Conservation (phyloP, 2,888 invertebrate species). For the Mycogona germanica region DNA sequence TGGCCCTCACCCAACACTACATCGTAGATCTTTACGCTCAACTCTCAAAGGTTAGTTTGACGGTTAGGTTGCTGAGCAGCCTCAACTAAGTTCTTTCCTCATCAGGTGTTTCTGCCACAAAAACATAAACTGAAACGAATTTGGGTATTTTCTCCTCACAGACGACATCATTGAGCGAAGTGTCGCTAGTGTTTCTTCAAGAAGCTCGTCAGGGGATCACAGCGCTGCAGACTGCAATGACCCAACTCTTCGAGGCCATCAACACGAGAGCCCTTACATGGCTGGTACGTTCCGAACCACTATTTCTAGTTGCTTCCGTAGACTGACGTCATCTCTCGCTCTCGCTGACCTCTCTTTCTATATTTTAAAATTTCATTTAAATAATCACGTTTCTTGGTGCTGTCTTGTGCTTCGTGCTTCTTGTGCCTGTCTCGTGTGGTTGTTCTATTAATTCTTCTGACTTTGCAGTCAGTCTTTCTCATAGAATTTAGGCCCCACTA, state of each 20-base stretch:
- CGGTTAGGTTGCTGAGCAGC: neutral
- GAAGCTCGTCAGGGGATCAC: slow-evolving; percentile 7
- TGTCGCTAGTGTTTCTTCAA: slow-evolving; percentile 2
- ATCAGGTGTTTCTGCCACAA: neutral
- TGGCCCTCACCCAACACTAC: slow-evolving; percentile 10
- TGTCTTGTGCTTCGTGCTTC: neutral
- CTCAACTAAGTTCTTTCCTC: neutral
- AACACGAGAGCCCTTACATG: slow-evolving; percentile 1
- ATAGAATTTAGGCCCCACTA: too few relatives aligned
- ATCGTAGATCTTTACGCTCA: slow-evolving; percentile 10
- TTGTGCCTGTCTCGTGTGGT: too few relatives aligned
- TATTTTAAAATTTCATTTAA: neutral
- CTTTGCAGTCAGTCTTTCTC: too few relatives aligned
- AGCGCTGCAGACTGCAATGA: neutral
- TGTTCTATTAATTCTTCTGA: slow-evolving; percentile 1
- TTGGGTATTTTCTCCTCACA: slow-evolving; percentile 1
- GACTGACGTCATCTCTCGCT: too few relatives aligned
- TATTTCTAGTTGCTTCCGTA: neutral
- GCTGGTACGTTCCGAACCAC: slow-evolving; percentile 10
- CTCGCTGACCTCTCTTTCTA: neutral
- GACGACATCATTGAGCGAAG: slow-evolving; percentile 12
- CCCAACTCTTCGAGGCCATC: slow-evolving; percentile 1
- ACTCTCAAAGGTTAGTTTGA: slow-evolving; percentile 7
- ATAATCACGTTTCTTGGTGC: neutral
- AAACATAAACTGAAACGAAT: neutral